Evolutionary conservation across 2,888 invertebrate species (phyloP), one percentile per base, ranked within the genome.

Genomic region (Bhutanitis thaidina): DNA sequence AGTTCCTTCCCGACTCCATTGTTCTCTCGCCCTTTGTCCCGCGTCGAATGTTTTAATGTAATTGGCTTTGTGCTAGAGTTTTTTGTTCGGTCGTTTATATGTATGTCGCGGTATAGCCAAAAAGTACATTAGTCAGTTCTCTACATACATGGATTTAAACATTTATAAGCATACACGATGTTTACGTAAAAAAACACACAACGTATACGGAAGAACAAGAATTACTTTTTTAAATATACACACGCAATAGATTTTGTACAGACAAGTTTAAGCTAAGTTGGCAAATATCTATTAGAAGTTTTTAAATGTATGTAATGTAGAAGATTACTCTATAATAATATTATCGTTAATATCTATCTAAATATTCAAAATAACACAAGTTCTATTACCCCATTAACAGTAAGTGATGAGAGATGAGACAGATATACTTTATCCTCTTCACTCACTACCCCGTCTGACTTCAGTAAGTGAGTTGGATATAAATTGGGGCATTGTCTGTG

Each of bases 401-500:
- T 53, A 35, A 54, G 50, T 49, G 53, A 60, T 58, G 52, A 49
- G 55, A 54, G 51, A 60, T 51, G 55, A 59, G 54, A 60, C 53
- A 58, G 55, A 57, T 47, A 56, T 59, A 54, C 49, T 53, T 54
- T 54, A 59, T 58, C 58, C 64, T 67, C 65, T 70, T 71, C 68
- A 67, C 69, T 64, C 64, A 72, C 69, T 75, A 74, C 71, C 74
- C 70, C 70, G 73, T 71, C 70, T 71, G 80, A 76, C 83, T 83
- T 64, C 74, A 78, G 80, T 86, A 86, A 88, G 83, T 87, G 88
- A 88, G 87, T 88, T 84, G 87, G 86, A 79, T 87, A 86, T 87
- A 88, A 89, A 89, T 88, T 89, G 82, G 89, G 84, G 80, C 88
- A 88, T 88, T 89, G 89, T 89, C 87, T 87, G 87, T 74, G 84